Percentiles rank a stretch among this genome's conserved stretches.
phyloP scores from a whole-genome alignment of 1,140 invertebrate genomes.

The Aphis craccivora region DNA sequence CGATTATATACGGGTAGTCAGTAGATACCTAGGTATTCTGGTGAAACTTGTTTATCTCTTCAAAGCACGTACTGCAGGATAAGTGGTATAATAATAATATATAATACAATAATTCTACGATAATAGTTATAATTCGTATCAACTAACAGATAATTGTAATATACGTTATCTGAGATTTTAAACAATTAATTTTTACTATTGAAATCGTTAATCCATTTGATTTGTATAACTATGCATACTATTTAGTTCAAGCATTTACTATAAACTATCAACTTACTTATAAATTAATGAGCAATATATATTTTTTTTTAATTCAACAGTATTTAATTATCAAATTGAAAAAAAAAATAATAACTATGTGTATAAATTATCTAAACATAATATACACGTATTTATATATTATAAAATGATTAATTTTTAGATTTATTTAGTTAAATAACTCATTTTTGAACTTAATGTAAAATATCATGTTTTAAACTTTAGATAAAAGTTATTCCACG shows the following conservation, averaged over 20 bases:
- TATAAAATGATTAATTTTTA: not conserved
- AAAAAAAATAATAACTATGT: not conserved
- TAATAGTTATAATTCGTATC: conserved; percentile 7
- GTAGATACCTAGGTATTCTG: not conserved
- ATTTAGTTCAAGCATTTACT: not conserved
- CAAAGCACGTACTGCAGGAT: not conserved
- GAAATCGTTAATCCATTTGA: not conserved
- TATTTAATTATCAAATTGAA: not conserved
- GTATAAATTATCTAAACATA: not conserved
- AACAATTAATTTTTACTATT: not conserved
- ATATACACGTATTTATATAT: not conserved
- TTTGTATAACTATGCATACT: not conserved
- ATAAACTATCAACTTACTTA: no score
- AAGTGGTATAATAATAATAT: not conserved
- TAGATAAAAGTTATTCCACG: not conserved
- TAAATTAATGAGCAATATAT: not conserved
- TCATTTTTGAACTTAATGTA: not conserved
- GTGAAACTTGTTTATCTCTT: not conserved
- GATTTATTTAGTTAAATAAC: not conserved
- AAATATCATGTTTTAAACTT: not conserved
- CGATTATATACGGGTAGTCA: not conserved
- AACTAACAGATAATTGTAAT: not conserved
- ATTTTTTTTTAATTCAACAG: not conserved
- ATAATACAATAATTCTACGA: not conserved
- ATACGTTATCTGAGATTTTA: not conserved